Base-by-base conservation (phyloP, 2,113 vertebrate genomes). In the Etia nguti region DNA sequence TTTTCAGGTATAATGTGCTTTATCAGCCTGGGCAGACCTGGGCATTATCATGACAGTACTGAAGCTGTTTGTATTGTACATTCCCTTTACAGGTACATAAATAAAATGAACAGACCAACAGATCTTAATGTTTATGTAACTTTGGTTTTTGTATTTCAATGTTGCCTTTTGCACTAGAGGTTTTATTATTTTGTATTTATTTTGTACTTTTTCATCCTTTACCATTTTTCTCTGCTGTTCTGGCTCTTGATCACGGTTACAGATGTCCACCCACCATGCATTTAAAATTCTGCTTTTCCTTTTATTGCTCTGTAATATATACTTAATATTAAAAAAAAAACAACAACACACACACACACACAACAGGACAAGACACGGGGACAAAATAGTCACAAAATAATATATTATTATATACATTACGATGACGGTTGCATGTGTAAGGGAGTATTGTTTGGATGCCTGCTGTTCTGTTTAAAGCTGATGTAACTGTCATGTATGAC, bases 31-130 rank as follows among this genome's bases (percentile, higher is more conserved):
- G 24, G 13, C 54, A 59, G 24, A 26, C 22, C n/a, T 24, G 55
- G 4, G 26, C 57, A 18, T 34, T 59, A 29, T 13, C 56, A 31
- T 1, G 8, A 59, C 7, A 0, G 4, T 0, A 59, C 13, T 59
- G 56, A 13, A 29, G 24, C 26, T 24, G 16, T 59, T 16, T 59
- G 13, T 1, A 59, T 29, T 65, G n/a, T 70, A 3, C n/a, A 22
- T 70, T 9, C n/a, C n/a, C 65, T 6, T 70, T 2, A 43, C 38
- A 6, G 36, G 38, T 10, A 43, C 22, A 43, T 0, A 43, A 20
- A 70, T 43, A 70, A 70, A 50, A 43, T 0, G 0, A 65, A 36
- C 31, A 29, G 7, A 59, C 13, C 24, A 60, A 65, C 60, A 70
- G 65, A 5, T 2, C 12, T 0, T 70, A 38, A 70, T 70, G 20